Evolutionary conservation across 2,888 invertebrate genomes (phyloP), one percentile per base, ranked within the genome.

Genomic region (Pheosia tremula): DNA sequence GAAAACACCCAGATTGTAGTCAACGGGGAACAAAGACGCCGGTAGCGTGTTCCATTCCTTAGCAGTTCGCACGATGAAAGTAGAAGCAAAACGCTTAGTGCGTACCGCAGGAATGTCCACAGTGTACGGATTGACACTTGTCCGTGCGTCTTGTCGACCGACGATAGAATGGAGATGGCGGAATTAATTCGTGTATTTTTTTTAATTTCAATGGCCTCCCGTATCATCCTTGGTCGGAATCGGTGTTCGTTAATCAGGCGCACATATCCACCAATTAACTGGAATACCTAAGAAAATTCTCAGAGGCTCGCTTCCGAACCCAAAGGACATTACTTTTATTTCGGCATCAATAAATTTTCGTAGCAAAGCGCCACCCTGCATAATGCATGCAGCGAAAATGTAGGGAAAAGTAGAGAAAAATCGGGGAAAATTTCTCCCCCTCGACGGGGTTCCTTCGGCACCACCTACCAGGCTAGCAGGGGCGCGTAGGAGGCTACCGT

Each of bases 401-500:
- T 81, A 80, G 80, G 82, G 81, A 86, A 86, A 88, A 86, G n/a
- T 81, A 80, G 81, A 84, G 84, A 84, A 87, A 88, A 88, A 85
- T 83, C 84, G 84, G 86, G 82, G 79, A 84, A 87, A 85, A 75
- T 78, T 82, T 72, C 70, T 78, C 85, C 89, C 91, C 89, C 86
- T 78, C 82, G 72, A 67, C 80, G 80, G 85, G 87, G 85, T 85
- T 87, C 85, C 85, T 89, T 86, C 79, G 86, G 85, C 76, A 83
- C 86, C 87, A 85, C 86, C 88, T 91, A 91, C 90, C 79, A 90
- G 88, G 91, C 80, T 79, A 79, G 80, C 86, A 88, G 87, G 85
- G 87, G 87, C 75, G 87, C 81, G 78, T 77, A 84, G 88, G 85
- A 84, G 84, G 85, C 80, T 82, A 80, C 86, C 85, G 85, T 84